These are phyloP conservation scores for Thyatira batis DNA, from an alignment of 2,888 invertebrate genomes.

Conservation along the genomic window DNA sequence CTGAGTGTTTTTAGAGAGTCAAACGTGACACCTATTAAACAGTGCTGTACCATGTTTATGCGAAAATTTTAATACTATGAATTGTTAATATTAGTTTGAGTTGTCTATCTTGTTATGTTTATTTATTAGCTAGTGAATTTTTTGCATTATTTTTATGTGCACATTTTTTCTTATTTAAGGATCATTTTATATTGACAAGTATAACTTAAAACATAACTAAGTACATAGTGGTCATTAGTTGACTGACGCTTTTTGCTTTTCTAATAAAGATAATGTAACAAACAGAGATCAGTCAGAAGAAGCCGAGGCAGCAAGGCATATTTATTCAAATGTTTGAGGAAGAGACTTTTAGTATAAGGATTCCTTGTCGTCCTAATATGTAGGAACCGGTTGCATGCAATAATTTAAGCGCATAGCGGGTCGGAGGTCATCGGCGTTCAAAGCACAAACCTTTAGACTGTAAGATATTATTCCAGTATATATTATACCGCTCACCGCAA, in stretches of 20 bases:
- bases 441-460: constrained; percentile 27
- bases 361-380: constrained; percentile 31
- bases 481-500: background rate
- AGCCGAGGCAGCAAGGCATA: background rate
- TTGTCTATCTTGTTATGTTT: too few species aligned
- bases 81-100: too few species aligned
- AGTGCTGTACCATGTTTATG: too few species aligned
- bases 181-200: too few species aligned
- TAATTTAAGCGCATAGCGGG: constrained; percentile 49
- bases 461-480: background rate
- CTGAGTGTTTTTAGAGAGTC: background rate
- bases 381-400: constrained; percentile 54
- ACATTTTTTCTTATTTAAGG: too few species aligned
- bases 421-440: constrained; percentile 47
- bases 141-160: background rate
- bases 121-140: background rate
- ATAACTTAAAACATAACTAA: too few species aligned
- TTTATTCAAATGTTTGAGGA: background rate
- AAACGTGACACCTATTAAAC: background rate
- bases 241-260: too few species aligned
- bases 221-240: too few species aligned
- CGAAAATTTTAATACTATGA: too few species aligned
- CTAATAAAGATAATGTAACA: too few species aligned
- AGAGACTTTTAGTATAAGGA: background rate
- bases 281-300: background rate